A percentile compares a stretch with the other conserved stretches of the same genome.
phyloP scores from a whole-genome alignment of 1,140 invertebrate genomes.

The Stenopsyche tienmushanensis region DNA sequence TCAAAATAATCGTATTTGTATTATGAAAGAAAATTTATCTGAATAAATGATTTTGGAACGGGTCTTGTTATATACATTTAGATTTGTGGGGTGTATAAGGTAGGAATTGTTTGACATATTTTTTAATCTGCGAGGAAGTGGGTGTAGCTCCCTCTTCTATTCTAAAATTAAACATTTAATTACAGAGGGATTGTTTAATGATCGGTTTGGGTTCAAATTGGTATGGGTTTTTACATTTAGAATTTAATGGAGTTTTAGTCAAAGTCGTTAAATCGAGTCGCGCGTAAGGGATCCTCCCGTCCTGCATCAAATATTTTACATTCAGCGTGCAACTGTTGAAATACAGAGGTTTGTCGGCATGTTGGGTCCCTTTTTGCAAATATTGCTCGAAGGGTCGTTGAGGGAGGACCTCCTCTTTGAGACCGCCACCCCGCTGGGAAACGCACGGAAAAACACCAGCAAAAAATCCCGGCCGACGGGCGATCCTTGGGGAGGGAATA shows the following conservation, averaged over 20 bases:
- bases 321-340: neutral
- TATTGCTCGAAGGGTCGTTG: neutral
- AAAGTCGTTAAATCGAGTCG: neutral
- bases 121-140: neutral
- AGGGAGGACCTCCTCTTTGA: neutral
- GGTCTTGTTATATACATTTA: too few relatives aligned
- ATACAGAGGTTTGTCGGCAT: neutral
- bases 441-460: too few relatives aligned
- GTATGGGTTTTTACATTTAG: too few relatives aligned
- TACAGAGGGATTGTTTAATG: neutral
- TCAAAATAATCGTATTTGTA: too few relatives aligned
- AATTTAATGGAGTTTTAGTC: too few relatives aligned
- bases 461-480: neutral
- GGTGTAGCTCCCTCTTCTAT: neutral
- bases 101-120: neutral
- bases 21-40: too few relatives aligned
- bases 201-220: neutral
- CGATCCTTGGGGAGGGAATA: neutral
- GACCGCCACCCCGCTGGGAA: neutral
- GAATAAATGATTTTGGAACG: too few relatives aligned
- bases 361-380: neutral
- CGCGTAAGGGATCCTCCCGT: too few relatives aligned
- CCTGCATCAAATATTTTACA: neutral
- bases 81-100: too few relatives aligned
- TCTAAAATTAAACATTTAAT: neutral